Percentiles rank a stretch among this genome's conserved stretches.
Conservation (phyloP, 2,888 invertebrate genomes). For the Andrena flavipes region DNA sequence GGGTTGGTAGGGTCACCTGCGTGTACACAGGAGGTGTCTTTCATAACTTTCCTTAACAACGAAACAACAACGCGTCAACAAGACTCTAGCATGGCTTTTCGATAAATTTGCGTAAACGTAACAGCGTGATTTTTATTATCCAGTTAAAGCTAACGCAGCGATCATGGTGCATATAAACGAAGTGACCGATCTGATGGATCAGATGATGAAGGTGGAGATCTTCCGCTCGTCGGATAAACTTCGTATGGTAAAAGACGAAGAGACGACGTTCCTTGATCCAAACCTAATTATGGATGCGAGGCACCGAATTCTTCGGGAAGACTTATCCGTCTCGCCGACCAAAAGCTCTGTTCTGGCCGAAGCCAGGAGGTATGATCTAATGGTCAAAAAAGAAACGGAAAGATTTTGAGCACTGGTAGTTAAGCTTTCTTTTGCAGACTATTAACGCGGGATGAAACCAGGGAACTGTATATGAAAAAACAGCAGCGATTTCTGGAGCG, state of each 20-base stretch:
- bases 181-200: slow-evolving; percentile 74
- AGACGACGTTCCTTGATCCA: slow-evolving; percentile 68
- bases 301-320: slow-evolving; percentile 70
- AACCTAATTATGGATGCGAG: slow-evolving; percentile 79
- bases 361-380: slow-evolving; percentile 68
- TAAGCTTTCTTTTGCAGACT: slow-evolving; percentile 56
- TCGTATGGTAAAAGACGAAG: slow-evolving; percentile 62
- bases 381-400: not conserved
- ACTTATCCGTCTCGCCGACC: slow-evolving; percentile 52
- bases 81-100: slow-evolving; percentile 20
- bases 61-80: slow-evolving; percentile 70
- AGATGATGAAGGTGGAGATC: slow-evolving; percentile 76
- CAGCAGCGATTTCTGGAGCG: slow-evolving; percentile 73
- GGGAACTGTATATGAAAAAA: slow-evolving; percentile 66
- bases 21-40: slow-evolving; percentile 35
- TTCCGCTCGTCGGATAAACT: slow-evolving; percentile 70
- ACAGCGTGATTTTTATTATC: not conserved
- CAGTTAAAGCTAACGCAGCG: not conserved
- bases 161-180: slow-evolving; percentile 72
- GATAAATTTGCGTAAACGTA: slow-evolving; percentile 6
- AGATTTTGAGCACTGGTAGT: not conserved
- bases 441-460: slow-evolving; percentile 69
- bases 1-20: slow-evolving; percentile 42
- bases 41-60: slow-evolving; percentile 74
- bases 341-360: slow-evolving; percentile 62